Evolutionary conservation across 2,797 vertebrate species (phyloP), one percentile per base, ranked within the genome.

Genomic region (Anguilla obscura): DNA sequence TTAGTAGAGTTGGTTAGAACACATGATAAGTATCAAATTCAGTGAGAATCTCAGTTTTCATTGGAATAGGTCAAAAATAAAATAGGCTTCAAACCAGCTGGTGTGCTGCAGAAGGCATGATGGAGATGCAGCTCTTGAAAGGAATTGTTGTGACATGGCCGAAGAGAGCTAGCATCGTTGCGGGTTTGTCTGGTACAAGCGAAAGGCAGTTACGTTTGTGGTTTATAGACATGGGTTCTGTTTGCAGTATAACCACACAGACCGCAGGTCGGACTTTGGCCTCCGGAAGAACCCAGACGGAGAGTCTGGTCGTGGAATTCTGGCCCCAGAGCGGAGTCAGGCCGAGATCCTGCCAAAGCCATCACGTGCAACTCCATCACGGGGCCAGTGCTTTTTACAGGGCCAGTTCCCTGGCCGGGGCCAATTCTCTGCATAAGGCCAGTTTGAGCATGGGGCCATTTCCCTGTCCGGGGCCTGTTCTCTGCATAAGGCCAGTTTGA

Each of bases 291-390:
- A 54, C 52, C 52, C 50, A 8, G 58, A 63, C 58, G 6, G 18
- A 0, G 0, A n/a, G 60, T 9, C 27, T 36, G 69, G 69, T 36
- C 9, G 69, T 33, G 27, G 69, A 33, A 16, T 74, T 74, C 30
- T 14, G 69, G 8, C 4, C 2, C 9, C 87, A 89, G 89, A 85
- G 86, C 87, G 86, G 90, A 85, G 89, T 90, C 90, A 85, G 83
- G 87, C 89, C 79, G 84, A 58, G 88, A 76, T 33, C 18, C 52
- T 79, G 76, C 10, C 71, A 69, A 88, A 87, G 85, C 80, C 86
- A 88, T 74, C 60, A 36, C 88, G 85, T 84, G 40, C 40, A 45
- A 45, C 50, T 1, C 1, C 50, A 52, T 8, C 50, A 52, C 1
- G 50, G 50, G 50, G 50, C 50, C 50, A 52, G 7, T 1, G 50